Conservation (phyloP, 2,888 invertebrate species). For the Colletes collaris region DNA sequence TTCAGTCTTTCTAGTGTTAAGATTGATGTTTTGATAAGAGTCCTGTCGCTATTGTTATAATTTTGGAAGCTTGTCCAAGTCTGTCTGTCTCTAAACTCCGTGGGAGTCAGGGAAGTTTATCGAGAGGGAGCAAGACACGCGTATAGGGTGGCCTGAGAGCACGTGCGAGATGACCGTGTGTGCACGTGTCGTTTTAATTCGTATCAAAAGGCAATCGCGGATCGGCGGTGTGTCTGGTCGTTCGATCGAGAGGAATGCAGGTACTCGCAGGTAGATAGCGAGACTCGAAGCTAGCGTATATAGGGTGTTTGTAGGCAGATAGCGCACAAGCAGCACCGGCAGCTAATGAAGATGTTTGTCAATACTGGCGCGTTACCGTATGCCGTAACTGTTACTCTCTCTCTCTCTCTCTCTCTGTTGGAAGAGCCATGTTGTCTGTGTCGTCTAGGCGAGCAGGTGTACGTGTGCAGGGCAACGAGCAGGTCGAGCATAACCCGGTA, state of each 20-base stretch:
- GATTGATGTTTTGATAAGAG: too few species aligned
- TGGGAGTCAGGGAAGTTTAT: too few species aligned
- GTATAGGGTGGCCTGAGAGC: too few species aligned
- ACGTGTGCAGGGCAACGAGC: constrained; percentile 43
- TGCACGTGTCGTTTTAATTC: constrained; percentile 66
- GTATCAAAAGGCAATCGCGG: constrained; percentile 67
- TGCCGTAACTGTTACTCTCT: constrained; percentile 63
- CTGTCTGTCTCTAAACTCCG: too few species aligned
- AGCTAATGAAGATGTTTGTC: constrained; percentile 81
- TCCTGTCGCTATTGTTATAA: too few species aligned
- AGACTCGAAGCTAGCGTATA: constrained; percentile 42
- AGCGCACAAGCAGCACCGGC: constrained; percentile 67
- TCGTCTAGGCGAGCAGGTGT: not conserved
- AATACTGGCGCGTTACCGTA: constrained; percentile 75
- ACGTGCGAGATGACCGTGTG: constrained; percentile 31
- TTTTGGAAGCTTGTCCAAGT: too few species aligned
- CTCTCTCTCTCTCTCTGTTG: not conserved
- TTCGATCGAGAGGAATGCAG: constrained; percentile 56
- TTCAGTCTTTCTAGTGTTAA: too few species aligned
- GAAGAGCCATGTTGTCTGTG: not conserved
- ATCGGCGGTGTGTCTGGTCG: constrained; percentile 66
- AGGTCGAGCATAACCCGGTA: constrained; percentile 44
- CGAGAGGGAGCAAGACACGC: too few species aligned
- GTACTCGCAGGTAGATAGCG: constrained; percentile 58
- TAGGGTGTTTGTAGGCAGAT: constrained; percentile 70